Percentiles rank a stretch among this genome's conserved stretches.
These are phyloP conservation scores for Anticlea derivata DNA, from an alignment of 2,888 invertebrate species.

Conservation along the genomic window DNA sequence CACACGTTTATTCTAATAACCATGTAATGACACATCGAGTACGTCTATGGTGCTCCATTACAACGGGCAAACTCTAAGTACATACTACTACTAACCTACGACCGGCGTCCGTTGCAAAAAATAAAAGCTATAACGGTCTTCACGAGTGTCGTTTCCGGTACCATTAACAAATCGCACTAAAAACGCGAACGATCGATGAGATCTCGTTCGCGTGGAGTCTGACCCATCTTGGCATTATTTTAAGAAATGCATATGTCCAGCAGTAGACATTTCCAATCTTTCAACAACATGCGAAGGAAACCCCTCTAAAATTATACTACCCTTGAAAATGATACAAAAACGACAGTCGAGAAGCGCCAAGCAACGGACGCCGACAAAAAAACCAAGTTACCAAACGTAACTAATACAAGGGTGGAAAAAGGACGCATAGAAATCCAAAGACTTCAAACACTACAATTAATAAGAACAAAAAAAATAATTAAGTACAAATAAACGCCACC, in stretches of 20 bases:
- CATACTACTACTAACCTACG: conserved; percentile 64
- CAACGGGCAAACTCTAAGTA: conserved; percentile 77
- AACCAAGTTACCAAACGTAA: conserved; percentile 63
- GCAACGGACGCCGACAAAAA: conserved; percentile 51
- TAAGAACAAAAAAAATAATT: conserved; percentile 60
- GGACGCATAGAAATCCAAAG: conserved; percentile 36
- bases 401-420: conserved; percentile 61
- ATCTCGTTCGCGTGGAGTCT: neutral
- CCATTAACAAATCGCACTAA: conserved; percentile 12
- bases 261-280: neutral
- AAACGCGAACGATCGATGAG: neutral
- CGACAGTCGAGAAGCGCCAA: conserved; percentile 28
- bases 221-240: neutral
- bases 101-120: conserved; percentile 52
- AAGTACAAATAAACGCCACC: conserved; percentile 66
- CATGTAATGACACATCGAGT: conserved; percentile 80
- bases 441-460: conserved; percentile 41
- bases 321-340: conserved; percentile 10
- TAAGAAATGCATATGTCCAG: neutral
- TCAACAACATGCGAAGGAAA: conserved; percentile 5
- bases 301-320: conserved; percentile 3
- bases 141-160: conserved; percentile 30
- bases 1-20: conserved; percentile 80
- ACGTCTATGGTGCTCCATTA: conserved; percentile 75
- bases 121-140: conserved; percentile 31